These are phyloP conservation scores for Pycnonotus jocosus DNA, from an alignment of 2,113 vertebrate species.

Conservation along the genomic window DNA sequence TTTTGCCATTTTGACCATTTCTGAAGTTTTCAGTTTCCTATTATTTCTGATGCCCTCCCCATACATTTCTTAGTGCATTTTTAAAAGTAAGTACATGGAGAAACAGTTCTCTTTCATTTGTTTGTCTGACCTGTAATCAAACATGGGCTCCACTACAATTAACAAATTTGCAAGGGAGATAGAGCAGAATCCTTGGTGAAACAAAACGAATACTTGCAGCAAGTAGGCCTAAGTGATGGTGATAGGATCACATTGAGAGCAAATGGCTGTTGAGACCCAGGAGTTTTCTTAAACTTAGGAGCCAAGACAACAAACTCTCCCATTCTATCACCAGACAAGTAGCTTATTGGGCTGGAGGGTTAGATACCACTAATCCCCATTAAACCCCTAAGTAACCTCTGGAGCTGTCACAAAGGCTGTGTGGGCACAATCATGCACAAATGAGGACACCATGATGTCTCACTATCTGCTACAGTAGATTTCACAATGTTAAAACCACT, in stretches of 20 bases:
- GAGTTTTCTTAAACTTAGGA: background rate
- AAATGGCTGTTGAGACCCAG: background rate
- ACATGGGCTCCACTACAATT: fast-evolving
- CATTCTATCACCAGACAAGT: background rate
- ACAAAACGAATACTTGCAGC: background rate
- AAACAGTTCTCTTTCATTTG: background rate
- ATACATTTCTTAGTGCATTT: background rate
- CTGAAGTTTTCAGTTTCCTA: background rate
- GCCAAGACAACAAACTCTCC: background rate
- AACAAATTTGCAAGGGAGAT: background rate
- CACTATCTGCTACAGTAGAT: background rate
- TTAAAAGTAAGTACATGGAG: background rate
- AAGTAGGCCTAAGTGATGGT: background rate
- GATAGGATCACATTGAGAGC: background rate
- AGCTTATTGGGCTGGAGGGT: background rate
- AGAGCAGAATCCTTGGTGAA: background rate
- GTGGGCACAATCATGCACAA: background rate
- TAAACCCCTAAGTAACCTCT: background rate
- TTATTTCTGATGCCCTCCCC: background rate
- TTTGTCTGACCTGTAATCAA: background rate
- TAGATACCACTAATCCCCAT: background rate
- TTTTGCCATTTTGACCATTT: background rate
- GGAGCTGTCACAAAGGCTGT: background rate
- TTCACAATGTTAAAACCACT: background rate
- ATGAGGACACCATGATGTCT: background rate